Base-by-base conservation (phyloP, 2,113 vertebrate genomes). In the Calidris pygmaea region DNA sequence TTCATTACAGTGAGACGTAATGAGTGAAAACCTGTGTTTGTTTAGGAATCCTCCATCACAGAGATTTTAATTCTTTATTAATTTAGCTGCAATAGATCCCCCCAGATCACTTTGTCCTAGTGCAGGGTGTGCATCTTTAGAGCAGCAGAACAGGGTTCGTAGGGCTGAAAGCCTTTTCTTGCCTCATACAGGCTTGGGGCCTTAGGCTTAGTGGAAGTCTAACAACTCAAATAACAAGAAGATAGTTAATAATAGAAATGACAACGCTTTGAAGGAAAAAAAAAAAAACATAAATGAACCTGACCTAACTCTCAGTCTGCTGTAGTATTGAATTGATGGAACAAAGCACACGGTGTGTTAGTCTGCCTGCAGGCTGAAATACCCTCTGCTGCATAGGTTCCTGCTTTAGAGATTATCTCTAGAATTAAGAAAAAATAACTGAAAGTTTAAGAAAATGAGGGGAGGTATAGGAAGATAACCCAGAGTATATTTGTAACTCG, bases 111-210 rank as follows among this genome's bases (percentile, higher is more conserved):
- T 30, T 7, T 77, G 45, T 77, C 29, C 15, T 13, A 45, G n/a
- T 0, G 1, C n/a, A 52, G 19, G 52, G 18, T 23, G 5, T 21
- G 14, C 4, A 1, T 45, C 22, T 43, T 52, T 15, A 29, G n/a
- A 68, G 48, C n/a, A 68, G 21, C 37, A 71, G 78, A 43, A 15
- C 23, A 23, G 23, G 35, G 24, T 20, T 41, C 15, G 4, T 4
- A 27, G 35, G 23, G 45, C 37, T 23, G 12, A 63, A 47, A 62
- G 47, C 9, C 62, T 89, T 53, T 56, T 39, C 58, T 41, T 76
- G 32, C 47, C 22, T 71, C 2, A 0, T 5, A 12, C 17, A n/a
- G 60, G 30, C 82, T 56, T 27, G 48, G 14, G 22, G n/a, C 56
- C 26, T 56, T 22, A 20, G 20, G 19, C 50, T 58, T 45, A 17